Conservation (phyloP, 35 echinoderm and acorn worm species). For the Holothuria glaberrima region DNA sequence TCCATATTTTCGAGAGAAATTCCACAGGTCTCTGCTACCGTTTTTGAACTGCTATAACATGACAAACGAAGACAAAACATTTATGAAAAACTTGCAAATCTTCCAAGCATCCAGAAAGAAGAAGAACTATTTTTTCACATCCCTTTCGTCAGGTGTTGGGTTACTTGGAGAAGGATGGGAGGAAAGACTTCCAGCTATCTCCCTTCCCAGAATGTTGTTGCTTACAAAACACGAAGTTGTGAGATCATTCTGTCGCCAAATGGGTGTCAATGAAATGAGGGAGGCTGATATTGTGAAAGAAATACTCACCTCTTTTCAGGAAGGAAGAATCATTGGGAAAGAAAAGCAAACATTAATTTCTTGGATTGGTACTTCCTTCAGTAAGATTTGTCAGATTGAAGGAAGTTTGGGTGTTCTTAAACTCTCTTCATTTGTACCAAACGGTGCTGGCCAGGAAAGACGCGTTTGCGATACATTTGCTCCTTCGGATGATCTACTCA, state of each 20-base stretch:
- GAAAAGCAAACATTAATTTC: slow-evolving; percentile 5
- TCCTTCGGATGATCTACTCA: slow-evolving; percentile 15
- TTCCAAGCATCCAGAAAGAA: neutral
- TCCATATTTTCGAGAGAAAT: neutral
- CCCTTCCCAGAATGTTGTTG: neutral
- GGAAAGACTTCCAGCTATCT: neutral
- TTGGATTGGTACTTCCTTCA: neutral
- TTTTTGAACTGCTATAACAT: neutral
- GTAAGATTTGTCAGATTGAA: neutral
- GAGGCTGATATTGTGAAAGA: slow-evolving; percentile 6
- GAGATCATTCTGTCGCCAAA: neutral
- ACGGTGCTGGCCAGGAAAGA: neutral
- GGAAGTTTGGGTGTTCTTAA: slow-evolving; percentile 1
- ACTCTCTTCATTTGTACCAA: slow-evolving; percentile 1
- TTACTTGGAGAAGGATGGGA: neutral
- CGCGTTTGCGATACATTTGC: neutral
- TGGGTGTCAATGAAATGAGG: neutral
- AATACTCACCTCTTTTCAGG: neutral
- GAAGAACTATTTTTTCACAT: too few relatives aligned
- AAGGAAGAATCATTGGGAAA: neutral
- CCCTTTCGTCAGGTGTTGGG: too few relatives aligned
- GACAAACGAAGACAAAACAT: neutral
- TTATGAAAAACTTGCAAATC: neutral
- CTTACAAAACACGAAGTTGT: too few relatives aligned
- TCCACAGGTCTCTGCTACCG: neutral